phyloP scores from a whole-genome alignment of 2,797 vertebrate genomes.

The Nyctibius grandis region DNA sequence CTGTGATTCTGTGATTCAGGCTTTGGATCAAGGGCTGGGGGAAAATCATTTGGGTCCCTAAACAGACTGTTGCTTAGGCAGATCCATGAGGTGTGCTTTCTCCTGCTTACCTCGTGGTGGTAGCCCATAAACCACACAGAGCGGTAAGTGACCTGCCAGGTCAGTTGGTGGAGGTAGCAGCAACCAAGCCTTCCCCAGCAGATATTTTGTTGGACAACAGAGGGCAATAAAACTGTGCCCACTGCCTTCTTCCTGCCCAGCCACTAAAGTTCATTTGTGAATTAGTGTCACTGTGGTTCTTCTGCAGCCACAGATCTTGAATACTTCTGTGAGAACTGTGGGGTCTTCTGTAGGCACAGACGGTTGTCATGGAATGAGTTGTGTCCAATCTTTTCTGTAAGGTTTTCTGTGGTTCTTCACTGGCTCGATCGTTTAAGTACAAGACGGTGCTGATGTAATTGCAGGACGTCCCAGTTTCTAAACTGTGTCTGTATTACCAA shows the following conservation, averaged over 20 bases:
- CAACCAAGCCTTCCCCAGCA: not conserved
- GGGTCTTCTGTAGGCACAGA: not conserved
- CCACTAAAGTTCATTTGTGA: not conserved
- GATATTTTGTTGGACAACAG: not conserved
- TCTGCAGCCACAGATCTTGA: not conserved
- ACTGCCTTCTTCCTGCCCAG: not conserved
- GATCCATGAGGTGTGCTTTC: not conserved
- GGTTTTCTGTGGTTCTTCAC: not conserved
- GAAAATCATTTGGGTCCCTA: not conserved
- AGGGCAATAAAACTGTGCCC: not conserved
- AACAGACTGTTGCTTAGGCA: not conserved
- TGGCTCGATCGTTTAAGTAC: rapidly evolving
- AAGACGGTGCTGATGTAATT: rapidly evolving
- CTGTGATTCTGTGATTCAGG: too few species aligned
- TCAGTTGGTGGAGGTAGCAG: not conserved
- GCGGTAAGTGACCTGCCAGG: not conserved
- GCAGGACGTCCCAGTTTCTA: not conserved
- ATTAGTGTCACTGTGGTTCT: not conserved
- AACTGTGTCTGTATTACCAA: not conserved
- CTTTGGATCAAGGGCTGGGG: not conserved
- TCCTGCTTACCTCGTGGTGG: not conserved
- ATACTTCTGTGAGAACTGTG: not conserved
- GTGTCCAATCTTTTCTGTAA: not conserved
- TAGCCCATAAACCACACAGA: not conserved
- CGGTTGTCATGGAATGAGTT: not conserved